Conservation (phyloP, 1,140 invertebrate species). For the Grapholita molesta region DNA sequence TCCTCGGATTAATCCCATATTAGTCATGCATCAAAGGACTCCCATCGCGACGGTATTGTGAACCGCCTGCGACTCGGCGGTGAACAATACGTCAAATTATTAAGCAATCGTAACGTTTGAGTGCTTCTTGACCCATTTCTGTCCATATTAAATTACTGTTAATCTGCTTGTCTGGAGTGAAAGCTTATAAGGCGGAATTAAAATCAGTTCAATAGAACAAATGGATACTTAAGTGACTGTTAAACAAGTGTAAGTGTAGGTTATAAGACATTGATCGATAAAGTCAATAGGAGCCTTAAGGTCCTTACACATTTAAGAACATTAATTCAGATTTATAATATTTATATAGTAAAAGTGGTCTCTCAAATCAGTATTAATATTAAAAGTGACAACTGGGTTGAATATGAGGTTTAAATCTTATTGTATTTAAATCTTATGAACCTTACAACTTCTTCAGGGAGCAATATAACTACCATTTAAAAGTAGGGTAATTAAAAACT, state of each 20-base stretch:
- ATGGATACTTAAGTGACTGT: background rate
- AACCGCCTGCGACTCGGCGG: conserved; percentile 56
- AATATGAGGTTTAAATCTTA: too few species aligned
- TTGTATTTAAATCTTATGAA: too few species aligned
- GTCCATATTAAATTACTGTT: conserved; percentile 52
- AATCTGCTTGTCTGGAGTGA: conserved; percentile 8
- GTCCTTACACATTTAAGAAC: too few species aligned
- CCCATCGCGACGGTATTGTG: conserved; percentile 53
- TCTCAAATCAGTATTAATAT: too few species aligned
- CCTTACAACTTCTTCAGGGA: background rate
- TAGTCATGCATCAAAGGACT: conserved; percentile 73
- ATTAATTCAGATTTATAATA: background rate
- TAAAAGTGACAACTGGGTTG: too few species aligned
- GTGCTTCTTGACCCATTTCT: conserved; percentile 67
- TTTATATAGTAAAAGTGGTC: too few species aligned
- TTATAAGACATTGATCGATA: background rate
- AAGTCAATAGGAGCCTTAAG: too few species aligned
- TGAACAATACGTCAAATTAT: conserved; percentile 68
- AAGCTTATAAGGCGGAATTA: background rate
- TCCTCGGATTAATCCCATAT: conserved; percentile 67
- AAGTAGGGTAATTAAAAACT: background rate
- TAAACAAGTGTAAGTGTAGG: background rate
- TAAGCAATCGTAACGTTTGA: conserved; percentile 56
- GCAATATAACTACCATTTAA: background rate
- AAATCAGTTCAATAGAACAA: background rate